Conservation (phyloP, 2,797 vertebrate genomes). For the Schizopygopsis pylzovi region DNA sequence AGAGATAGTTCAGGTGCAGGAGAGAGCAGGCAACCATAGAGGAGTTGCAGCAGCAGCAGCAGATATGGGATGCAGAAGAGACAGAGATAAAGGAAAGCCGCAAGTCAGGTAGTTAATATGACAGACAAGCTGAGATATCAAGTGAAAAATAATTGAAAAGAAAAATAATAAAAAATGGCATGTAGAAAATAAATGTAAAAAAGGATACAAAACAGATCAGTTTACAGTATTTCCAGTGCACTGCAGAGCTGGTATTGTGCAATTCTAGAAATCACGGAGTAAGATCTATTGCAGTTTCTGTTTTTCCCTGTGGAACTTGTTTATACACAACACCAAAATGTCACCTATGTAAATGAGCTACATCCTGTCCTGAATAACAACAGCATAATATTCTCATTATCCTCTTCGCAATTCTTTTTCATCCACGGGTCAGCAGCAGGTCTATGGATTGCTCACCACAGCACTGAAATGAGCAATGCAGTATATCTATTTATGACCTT, state of each 20-base stretch:
- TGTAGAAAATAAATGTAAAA: background rate
- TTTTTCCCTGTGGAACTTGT: background rate
- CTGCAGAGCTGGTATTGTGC: background rate
- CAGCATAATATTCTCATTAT: constrained; percentile 7
- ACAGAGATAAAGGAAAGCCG: constrained; percentile 40
- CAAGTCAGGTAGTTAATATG: constrained; percentile 53
- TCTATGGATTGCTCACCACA: constrained; percentile 11
- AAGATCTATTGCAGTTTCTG: background rate
- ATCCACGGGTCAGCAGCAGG: constrained; percentile 23
- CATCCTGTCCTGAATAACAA: constrained; percentile 16
- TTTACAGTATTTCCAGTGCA: background rate
- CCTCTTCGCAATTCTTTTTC: background rate
- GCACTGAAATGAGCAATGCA: constrained; percentile 40
- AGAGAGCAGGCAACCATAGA: constrained; percentile 39
- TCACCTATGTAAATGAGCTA: constrained; percentile 25
- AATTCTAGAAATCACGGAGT: background rate
- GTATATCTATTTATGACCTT: constrained; percentile 44
- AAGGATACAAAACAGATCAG: background rate
- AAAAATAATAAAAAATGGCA: background rate
- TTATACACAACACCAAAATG: constrained; percentile 37
- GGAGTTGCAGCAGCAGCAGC: constrained; percentile 50
- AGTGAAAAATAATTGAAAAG: background rate
- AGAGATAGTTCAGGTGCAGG: constrained; percentile 49
- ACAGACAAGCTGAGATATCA: constrained; percentile 34
- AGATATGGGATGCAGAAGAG: constrained; percentile 41